Conservation (phyloP, 2,113 vertebrate genomes). For the Xenopus tropicalis region DNA sequence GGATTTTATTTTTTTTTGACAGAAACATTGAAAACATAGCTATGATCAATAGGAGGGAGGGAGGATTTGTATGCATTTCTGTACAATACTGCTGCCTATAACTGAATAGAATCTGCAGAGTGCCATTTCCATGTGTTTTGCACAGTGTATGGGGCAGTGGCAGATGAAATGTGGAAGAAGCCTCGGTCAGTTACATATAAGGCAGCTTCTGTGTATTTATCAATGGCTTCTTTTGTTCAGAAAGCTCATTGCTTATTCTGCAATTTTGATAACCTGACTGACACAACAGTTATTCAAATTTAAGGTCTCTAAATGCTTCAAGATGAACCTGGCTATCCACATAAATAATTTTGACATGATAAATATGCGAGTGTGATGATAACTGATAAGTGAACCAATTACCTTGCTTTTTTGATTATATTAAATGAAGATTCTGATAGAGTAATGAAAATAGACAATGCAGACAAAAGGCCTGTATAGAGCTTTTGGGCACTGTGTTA, state of each 20-base stretch:
- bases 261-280: constrained; percentile 74
- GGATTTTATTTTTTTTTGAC: no score
- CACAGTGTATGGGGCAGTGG: background rate
- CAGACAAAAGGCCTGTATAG: constrained; percentile 73
- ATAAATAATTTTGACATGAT: constrained; percentile 85
- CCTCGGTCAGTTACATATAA: no score
- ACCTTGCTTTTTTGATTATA: constrained; percentile 81
- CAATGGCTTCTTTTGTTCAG: constrained; percentile 10
- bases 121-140: background rate
- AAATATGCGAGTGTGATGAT: constrained; percentile 76
- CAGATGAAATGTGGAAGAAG: background rate
- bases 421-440: constrained; percentile 85
- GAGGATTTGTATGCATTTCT: no score
- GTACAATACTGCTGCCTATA: no score
- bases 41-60: no score
- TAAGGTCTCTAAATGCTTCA: constrained; percentile 71
- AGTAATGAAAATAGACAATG: constrained; percentile 83
- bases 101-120: no score
- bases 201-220: background rate
- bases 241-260: constrained; percentile 67
- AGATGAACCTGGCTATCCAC: constrained; percentile 78
- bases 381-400: constrained; percentile 83
- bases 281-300: constrained; percentile 79
- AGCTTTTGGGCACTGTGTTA: constrained; percentile 79
- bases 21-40: no score